Base-by-base conservation (phyloP, 2,888 invertebrate species). In the Trisateles emortualis region DNA sequence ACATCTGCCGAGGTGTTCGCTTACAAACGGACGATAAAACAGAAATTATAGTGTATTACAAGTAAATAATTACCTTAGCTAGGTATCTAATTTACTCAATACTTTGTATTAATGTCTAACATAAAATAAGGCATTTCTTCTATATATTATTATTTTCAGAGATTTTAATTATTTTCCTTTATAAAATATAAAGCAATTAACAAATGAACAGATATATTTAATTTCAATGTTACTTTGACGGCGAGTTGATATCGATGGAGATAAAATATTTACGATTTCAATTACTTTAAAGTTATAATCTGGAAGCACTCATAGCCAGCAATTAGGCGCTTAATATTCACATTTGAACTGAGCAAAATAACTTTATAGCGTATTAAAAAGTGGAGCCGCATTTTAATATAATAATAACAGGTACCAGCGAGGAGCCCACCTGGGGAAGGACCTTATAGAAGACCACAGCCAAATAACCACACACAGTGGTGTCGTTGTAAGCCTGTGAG, bases 191-290 rank as follows among this genome's bases (percentile, higher is more conserved):
- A 39, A 22, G 11, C 22, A 33, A 29, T 17, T 43, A 43, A 50
- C 13, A 29, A 14, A 43, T 35, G 6, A 45, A 67, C 46, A 55
- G 33, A 53, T 17, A 50, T 59, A 58, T 68, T 64, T 67, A 43
- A 59, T 75, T 74, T 74, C 74, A 79, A 79, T 75, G 76, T 80
- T 68, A 59, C 80, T 79, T 83, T 79, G 77, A 74, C 78, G 76
- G 76, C 64, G 52, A 50, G 52, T 63, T 65, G 47, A 54, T 74
- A 75, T 74, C 57, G 59, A 64, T 53, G 56, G 64, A 68, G 62
- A 79, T 79, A 72, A 81, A 72, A 76, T 24, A 59, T 81, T 85
- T 76, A 84, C 68, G 83, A 80, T 72, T 77, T 74, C 65, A 75
- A 76, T 76, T 68, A 72, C 41, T 50, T 65, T 65, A 64, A 67